A percentile compares a stretch with the other conserved stretches of the same genome.
These are phyloP conservation scores for Harpagifer antarcticus DNA, from an alignment of 2,797 vertebrate genomes.

Conservation along the genomic window DNA sequence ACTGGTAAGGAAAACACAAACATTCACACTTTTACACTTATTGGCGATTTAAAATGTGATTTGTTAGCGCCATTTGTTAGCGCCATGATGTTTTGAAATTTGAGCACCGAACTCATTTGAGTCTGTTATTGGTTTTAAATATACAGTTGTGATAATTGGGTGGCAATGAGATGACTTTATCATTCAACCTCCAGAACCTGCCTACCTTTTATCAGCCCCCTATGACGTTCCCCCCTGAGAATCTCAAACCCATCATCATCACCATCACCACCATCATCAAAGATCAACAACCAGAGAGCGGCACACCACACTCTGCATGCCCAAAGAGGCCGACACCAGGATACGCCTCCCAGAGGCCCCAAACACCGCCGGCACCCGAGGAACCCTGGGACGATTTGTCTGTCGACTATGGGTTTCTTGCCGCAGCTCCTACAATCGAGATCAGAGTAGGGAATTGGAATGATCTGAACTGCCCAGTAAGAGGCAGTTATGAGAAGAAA, in stretches of 20 bases:
- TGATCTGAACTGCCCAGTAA: not conserved
- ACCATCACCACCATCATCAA: not conserved
- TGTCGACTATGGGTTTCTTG: conserved; percentile 50
- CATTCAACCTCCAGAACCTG: conserved; percentile 40
- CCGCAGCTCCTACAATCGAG: rapidly evolving
- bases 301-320: not conserved
- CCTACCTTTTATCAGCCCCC: not conserved
- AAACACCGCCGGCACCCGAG: not conserved
- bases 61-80: not conserved
- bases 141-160: not conserved
- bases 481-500: not conserved
- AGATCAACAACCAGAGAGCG: too few species aligned
- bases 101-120: not conserved
- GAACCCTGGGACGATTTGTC: conserved; percentile 25
- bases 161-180: not conserved
- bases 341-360: conserved; percentile 25
- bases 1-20: conserved; percentile 65
- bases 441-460: not conserved
- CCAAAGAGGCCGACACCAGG: rapidly evolving
- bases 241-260: conserved; percentile 12
- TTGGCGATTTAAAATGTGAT: not conserved
- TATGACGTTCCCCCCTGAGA: conserved; percentile 29
- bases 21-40: conserved; percentile 1
- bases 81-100: not conserved
- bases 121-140: not conserved